Conservation (phyloP, 2,888 invertebrate species). For the Athalia rosae region DNA sequence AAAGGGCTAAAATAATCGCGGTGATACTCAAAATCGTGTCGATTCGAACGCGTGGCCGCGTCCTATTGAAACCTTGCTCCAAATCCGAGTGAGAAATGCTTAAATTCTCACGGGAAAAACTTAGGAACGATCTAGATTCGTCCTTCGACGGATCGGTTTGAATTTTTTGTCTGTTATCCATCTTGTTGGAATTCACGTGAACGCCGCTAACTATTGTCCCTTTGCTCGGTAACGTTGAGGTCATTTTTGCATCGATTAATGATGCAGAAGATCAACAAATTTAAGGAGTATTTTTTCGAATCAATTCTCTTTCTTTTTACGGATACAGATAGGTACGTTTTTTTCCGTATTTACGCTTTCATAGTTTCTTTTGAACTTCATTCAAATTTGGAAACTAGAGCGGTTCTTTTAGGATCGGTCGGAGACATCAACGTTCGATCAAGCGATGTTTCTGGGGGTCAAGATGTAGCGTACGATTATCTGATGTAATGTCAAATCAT, state of each 20-base stretch:
- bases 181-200: constrained; percentile 57
- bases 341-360: neutral
- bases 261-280: neutral
- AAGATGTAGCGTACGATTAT: constrained; percentile 3
- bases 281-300: neutral
- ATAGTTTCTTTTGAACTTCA: neutral
- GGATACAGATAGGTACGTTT: neutral
- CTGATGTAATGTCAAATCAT: neutral
- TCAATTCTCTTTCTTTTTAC: neutral
- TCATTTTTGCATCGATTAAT: constrained; percentile 56
- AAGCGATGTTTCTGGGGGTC: constrained; percentile 25
- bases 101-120: constrained; percentile 68
- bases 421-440: constrained; percentile 27
- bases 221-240: constrained; percentile 57
- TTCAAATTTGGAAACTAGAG: neutral
- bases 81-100: constrained; percentile 66
- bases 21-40: constrained; percentile 59
- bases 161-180: constrained; percentile 46
- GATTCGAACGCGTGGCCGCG: constrained; percentile 52
- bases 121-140: constrained; percentile 65
- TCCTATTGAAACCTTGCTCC: constrained; percentile 65
- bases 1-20: constrained; percentile 60
- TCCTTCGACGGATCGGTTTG: constrained; percentile 54
- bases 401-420: neutral
- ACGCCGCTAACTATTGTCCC: constrained; percentile 50